These are phyloP conservation scores for Apis dorsata DNA, from an alignment of 1,140 invertebrate species.

Conservation along the genomic window DNA sequence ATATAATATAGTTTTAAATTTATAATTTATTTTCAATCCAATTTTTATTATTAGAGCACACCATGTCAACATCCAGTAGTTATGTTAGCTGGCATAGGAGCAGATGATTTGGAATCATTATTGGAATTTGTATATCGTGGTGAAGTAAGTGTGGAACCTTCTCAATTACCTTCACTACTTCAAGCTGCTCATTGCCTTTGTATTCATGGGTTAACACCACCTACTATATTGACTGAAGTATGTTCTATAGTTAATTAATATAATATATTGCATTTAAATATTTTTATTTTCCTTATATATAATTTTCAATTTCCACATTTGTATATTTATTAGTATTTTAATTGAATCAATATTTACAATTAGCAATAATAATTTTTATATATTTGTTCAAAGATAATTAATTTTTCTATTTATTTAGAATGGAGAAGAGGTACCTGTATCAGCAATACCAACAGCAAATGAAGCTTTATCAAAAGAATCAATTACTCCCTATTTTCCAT, in stretches of 20 bases:
- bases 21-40: not conserved
- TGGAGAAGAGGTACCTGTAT: conserved; percentile 75
- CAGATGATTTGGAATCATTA: conserved; percentile 83
- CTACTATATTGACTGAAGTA: conserved; percentile 80
- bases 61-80: conserved; percentile 85
- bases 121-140: conserved; percentile 84
- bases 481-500: conserved; percentile 68
- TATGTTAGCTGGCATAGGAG: conserved; percentile 83
- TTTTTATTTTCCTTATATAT: not conserved
- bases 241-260: conserved; percentile 29
- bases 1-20: not conserved
- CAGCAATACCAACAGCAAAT: conserved; percentile 70
- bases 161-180: conserved; percentile 82
- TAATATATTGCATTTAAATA: not conserved
- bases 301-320: not conserved
- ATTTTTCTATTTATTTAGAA: conserved; percentile 66
- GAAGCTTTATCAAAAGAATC: conserved; percentile 70
- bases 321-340: not conserved
- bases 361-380: not conserved
- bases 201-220: conserved; percentile 83
- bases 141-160: conserved; percentile 84
- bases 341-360: not conserved
- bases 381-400: not conserved
- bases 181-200: conserved; percentile 84
- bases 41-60: conserved; percentile 78